Percentiles rank a stretch among this genome's conserved stretches.
These are phyloP conservation scores for Eumerus sabulonum DNA, from an alignment of 2,888 invertebrate genomes.

Conservation along the genomic window DNA sequence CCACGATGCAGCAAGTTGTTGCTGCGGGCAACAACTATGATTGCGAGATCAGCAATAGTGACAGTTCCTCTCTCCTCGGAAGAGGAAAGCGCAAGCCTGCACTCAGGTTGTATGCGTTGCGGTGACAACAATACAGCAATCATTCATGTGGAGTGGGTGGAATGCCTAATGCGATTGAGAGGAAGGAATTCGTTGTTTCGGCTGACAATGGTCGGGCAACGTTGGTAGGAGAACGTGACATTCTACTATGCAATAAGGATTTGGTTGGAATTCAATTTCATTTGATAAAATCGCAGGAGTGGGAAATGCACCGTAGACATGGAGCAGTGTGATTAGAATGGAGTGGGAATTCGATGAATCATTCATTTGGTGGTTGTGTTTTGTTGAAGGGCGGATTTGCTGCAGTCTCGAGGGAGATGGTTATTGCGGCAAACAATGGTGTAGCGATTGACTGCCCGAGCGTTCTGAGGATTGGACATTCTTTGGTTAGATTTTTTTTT, in stretches of 20 bases:
- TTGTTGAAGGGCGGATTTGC: conserved; percentile 18
- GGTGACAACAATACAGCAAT: conserved; percentile 24
- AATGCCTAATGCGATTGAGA: conserved; percentile 21
- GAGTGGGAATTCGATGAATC: conserved; percentile 63
- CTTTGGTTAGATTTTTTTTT: too few species aligned
- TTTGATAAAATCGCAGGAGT: conserved; percentile 42
- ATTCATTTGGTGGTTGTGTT: conserved; percentile 22
- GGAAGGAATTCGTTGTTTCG: conserved; percentile 33
- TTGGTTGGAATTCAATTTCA: conserved; percentile 62
- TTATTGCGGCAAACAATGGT: conserved; percentile 18
- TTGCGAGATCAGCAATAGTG: conserved; percentile 24
- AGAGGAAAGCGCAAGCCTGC: not conserved
- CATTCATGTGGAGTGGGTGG: conserved; percentile 50
- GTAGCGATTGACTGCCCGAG: conserved; percentile 26
- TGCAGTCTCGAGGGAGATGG: conserved; percentile 3
- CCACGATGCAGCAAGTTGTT: conserved; percentile 28
- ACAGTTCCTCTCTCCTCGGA: conserved; percentile 38
- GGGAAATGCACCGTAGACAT: conserved; percentile 20
- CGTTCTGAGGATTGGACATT: too few species aligned
- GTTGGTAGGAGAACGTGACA: conserved; percentile 55
- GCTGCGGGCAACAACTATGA: too few species aligned
- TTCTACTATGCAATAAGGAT: conserved; percentile 53
- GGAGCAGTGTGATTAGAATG: conserved; percentile 21
- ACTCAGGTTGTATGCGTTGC: conserved; percentile 21
- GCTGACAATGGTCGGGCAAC: conserved; percentile 33